Conservation (phyloP, 53 echinoderm and acorn worm genomes). For the Temnopleurus reevesii region DNA sequence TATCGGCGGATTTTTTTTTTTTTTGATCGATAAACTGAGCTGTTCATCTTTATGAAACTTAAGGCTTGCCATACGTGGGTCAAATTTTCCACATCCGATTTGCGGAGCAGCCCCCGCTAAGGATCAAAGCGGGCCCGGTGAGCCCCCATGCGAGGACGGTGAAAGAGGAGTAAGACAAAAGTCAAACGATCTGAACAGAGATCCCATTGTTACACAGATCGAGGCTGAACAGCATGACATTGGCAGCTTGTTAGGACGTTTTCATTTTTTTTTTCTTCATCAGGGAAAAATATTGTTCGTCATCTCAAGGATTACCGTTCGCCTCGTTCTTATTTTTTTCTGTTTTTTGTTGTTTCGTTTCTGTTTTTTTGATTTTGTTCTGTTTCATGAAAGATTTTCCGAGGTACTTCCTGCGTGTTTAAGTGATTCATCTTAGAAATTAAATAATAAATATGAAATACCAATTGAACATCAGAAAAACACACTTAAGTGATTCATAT, state of each 20-base stretch:
- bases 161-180: conserved; percentile 36
- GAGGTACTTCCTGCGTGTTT: neutral
- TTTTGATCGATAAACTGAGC: no score
- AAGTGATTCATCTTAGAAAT: neutral
- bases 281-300: neutral
- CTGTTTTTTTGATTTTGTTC: neutral
- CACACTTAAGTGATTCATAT: no score
- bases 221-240: neutral
- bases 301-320: neutral
- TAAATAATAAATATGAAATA: neutral
- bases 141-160: neutral
- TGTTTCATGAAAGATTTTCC: neutral
- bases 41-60: no score
- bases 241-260: neutral
- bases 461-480: no score
- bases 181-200: neutral
- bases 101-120: conserved; percentile 26
- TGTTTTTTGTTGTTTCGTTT: neutral
- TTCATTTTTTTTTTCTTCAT: neutral
- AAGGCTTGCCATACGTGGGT: no score
- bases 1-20: no score
- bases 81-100: neutral
- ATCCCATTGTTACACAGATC: neutral
- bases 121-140: conserved; percentile 30
- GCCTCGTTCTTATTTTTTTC: neutral